These are phyloP conservation scores for Cosmia pyralina DNA, from an alignment of 2,888 invertebrate genomes.

Conservation along the genomic window DNA sequence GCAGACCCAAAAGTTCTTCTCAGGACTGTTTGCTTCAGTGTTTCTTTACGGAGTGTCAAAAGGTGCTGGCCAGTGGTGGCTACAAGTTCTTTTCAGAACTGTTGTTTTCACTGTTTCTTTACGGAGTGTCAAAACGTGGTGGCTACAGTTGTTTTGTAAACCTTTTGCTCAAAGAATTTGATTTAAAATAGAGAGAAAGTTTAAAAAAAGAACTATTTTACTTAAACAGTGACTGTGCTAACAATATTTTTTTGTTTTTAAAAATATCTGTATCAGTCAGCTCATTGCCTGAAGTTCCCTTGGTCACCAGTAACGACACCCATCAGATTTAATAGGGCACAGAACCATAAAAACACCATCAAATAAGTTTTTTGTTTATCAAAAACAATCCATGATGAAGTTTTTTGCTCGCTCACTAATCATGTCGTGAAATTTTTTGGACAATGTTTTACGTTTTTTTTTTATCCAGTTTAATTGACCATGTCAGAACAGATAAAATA, in stretches of 20 bases:
- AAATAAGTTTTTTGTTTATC: background rate
- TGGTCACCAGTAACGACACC: background rate
- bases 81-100: too few relatives aligned
- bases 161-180: background rate
- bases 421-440: background rate
- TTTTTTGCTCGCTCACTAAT: too few relatives aligned
- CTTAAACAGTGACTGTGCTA: background rate
- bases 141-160: background rate
- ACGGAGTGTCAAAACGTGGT: too few relatives aligned
- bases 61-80: too few relatives aligned
- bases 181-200: background rate
- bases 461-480: background rate
- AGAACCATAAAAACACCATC: background rate
- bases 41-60: too few relatives aligned
- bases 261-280: background rate
- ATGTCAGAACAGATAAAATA: slow-evolving; percentile 54
- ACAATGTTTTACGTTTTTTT: background rate
- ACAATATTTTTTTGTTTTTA: background rate
- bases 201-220: background rate
- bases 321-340: background rate
- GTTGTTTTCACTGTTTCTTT: too few relatives aligned
- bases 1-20: too few relatives aligned
- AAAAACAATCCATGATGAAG: background rate
- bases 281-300: background rate
- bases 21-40: too few relatives aligned